These are phyloP conservation scores for Eulimnadia texana DNA, from an alignment of 1,140 invertebrate genomes.

Conservation along the genomic window DNA sequence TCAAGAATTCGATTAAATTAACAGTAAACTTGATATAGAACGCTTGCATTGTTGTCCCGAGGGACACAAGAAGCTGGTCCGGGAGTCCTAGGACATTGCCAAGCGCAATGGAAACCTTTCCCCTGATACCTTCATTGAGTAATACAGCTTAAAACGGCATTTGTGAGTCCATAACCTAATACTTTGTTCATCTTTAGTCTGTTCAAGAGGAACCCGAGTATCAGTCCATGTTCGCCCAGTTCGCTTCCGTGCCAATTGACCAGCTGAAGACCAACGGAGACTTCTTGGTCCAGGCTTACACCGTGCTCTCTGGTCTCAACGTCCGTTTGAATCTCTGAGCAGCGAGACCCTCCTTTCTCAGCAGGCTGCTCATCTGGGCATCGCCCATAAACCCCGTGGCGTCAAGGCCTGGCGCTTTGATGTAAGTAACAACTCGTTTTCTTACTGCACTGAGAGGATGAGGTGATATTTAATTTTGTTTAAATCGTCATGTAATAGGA, in stretches of 20 bases:
- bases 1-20: no score
- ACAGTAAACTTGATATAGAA: background rate
- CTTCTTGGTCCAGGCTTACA: no score
- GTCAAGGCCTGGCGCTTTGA: background rate
- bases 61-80: background rate
- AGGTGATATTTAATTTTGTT: background rate
- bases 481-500: background rate
- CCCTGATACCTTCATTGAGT: background rate
- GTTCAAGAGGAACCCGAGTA: constrained; percentile 45
- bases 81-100: background rate
- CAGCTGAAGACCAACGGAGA: no score
- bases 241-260: no score
- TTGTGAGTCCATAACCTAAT: no score
- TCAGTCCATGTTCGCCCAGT: constrained; percentile 39
- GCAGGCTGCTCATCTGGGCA: background rate
- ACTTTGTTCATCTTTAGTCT: constrained; percentile 36
- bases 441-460: background rate
- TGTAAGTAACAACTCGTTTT: no score
- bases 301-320: background rate
- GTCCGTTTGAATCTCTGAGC: background rate
- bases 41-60: background rate
- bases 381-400: background rate
- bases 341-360: background rate
- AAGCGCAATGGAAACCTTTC: background rate
- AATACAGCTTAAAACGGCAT: background rate